A percentile compares a stretch with the other conserved stretches of the same genome.
Conservation (phyloP, 2,888 invertebrate genomes). For the Colletes collaris region DNA sequence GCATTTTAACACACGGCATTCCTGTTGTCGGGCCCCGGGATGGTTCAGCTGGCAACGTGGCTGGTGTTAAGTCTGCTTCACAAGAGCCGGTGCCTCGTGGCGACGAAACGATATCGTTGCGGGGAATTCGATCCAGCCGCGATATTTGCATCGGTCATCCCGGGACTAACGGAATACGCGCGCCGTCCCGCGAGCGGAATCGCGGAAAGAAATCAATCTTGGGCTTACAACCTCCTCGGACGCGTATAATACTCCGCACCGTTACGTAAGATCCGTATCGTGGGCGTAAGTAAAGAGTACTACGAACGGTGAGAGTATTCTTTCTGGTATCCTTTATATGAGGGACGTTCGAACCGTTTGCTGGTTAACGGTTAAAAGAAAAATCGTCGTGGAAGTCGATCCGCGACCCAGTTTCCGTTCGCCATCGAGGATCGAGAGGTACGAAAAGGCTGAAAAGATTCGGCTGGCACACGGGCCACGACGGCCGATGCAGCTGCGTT, state of each 20-base stretch:
- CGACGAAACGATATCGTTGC: constrained; percentile 65
- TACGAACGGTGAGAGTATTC: too few species aligned
- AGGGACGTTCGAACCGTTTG: too few species aligned
- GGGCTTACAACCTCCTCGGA: too few species aligned
- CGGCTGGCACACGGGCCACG: background rate
- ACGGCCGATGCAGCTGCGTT: background rate
- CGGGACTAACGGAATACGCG: constrained; percentile 38
- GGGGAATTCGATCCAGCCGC: constrained; percentile 64
- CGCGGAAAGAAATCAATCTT: constrained; percentile 6
- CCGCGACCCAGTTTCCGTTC: background rate
- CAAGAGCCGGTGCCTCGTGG: constrained; percentile 67
- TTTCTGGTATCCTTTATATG: too few species aligned
- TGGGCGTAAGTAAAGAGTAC: too few species aligned
- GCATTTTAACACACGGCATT: constrained; percentile 82
- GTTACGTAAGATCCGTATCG: too few species aligned
- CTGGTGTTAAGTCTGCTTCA: constrained; percentile 74
- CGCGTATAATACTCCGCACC: too few species aligned
- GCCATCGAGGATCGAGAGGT: too few species aligned
- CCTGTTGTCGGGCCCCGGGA: constrained; percentile 80
- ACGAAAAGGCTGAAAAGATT: background rate
- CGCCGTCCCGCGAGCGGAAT: background rate
- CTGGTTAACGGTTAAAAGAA: too few species aligned
- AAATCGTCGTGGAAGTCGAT: background rate
- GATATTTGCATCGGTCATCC: constrained; percentile 60
- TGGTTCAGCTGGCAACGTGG: constrained; percentile 81